Conservation (phyloP, 2,797 vertebrate genomes). For the Ciconia nigra region DNA sequence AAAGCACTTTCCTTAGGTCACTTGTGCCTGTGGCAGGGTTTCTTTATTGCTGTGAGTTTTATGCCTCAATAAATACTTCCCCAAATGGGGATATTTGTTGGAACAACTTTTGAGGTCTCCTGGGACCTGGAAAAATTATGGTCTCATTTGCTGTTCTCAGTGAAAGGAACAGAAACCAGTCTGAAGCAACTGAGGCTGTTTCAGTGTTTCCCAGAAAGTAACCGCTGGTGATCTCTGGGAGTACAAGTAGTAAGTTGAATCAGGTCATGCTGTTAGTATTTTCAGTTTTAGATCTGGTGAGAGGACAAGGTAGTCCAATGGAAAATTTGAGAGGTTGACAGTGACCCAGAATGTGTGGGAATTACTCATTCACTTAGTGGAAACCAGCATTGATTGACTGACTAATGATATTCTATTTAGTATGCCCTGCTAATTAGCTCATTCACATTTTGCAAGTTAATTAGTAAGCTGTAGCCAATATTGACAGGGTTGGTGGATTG, state of each 20-base stretch:
- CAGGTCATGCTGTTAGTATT: neutral
- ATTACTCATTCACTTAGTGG: conserved; percentile 11
- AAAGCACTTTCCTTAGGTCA: neutral
- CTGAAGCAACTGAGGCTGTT: neutral
- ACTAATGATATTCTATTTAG: conserved; percentile 36
- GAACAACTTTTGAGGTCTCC: neutral
- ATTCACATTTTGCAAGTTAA: conserved; percentile 29
- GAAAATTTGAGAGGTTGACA: neutral
- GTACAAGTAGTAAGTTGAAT: neutral
- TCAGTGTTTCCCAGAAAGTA: neutral
- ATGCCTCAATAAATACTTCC: neutral
- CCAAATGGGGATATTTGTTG: neutral
- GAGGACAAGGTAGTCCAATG: neutral
- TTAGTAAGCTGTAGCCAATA: conserved; percentile 44
- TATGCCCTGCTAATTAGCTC: conserved; percentile 53
- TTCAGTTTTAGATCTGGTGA: neutral
- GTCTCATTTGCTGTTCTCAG: neutral
- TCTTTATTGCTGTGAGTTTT: neutral
- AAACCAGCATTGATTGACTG: conserved; percentile 40
- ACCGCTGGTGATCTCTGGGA: neutral
- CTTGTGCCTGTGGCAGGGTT: neutral
- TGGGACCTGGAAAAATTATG: neutral
- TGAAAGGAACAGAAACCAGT: neutral
- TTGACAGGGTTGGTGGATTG: conserved; percentile 42
- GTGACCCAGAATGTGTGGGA: neutral